A percentile compares a stretch with the other conserved stretches of the same genome.
phyloP scores from a whole-genome alignment of 2,888 invertebrate species.

The Cantharis rufa region DNA sequence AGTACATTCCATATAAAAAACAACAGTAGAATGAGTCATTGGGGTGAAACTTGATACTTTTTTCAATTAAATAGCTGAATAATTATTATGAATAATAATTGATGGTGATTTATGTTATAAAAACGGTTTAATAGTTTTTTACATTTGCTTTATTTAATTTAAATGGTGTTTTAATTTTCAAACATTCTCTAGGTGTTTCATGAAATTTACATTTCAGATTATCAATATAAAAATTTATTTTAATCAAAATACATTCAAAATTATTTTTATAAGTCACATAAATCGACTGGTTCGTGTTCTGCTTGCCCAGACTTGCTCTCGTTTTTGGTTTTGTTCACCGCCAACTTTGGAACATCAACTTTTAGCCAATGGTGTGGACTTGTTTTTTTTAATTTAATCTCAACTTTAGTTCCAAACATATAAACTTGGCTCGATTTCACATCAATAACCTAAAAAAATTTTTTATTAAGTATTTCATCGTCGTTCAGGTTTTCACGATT shows the following conservation, averaged over 20 bases:
- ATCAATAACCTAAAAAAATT: conserved; percentile 70
- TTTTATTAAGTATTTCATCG: neutral
- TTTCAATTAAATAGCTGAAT: too few relatives aligned
- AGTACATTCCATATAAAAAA: too few relatives aligned
- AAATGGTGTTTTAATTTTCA: neutral
- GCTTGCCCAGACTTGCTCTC: conserved; percentile 55
- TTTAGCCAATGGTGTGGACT: conserved; percentile 83
- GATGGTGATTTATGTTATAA: neutral
- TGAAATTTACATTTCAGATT: neutral
- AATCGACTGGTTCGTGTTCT: conserved; percentile 70
- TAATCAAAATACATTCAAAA: neutral
- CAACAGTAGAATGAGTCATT: too few relatives aligned
- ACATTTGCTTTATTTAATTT: too few relatives aligned
- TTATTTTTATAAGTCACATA: conserved; percentile 65
- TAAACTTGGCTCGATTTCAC: conserved; percentile 71
- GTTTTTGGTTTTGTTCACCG: conserved; percentile 13
- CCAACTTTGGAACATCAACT: conserved; percentile 65
- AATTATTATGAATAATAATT: too few relatives aligned
- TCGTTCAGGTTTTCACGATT: neutral
- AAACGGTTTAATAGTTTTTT: too few relatives aligned
- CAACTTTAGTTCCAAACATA: conserved; percentile 89
- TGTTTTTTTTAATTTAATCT: conserved; percentile 86
- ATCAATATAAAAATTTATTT: neutral
- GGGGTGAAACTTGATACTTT: too few relatives aligned
- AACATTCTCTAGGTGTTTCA: neutral